phyloP scores from a whole-genome alignment of 2,113 vertebrate species.

The Lamprologus lemairii region DNA sequence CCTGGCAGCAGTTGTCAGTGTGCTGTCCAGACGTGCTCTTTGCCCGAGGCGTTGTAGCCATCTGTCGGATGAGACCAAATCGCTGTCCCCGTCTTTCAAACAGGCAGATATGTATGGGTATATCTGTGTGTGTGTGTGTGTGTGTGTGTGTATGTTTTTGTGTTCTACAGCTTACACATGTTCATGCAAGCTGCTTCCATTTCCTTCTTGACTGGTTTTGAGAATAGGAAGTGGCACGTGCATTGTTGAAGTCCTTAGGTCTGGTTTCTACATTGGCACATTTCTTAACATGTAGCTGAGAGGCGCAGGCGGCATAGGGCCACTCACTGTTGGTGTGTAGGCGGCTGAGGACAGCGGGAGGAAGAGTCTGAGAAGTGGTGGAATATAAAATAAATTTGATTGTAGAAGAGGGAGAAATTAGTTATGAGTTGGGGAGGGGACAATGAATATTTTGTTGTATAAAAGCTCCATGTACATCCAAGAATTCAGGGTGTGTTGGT shows the following conservation, averaged over 20 bases:
- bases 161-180: not conserved
- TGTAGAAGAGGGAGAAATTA: not conserved
- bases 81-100: slow-evolving; percentile 7
- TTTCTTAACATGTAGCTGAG: slow-evolving; percentile 10
- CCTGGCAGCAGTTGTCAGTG: slow-evolving; percentile 46
- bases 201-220: slow-evolving; percentile 12
- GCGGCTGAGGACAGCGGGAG: not conserved
- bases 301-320: not conserved
- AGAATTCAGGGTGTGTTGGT: not conserved
- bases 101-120: not conserved
- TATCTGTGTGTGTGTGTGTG: not conserved
- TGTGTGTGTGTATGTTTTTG: not conserved
- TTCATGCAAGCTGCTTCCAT: slow-evolving; percentile 26
- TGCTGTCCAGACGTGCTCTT: slow-evolving; percentile 49
- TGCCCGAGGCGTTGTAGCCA: slow-evolving; percentile 51
- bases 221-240: slow-evolving; percentile 47
- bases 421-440: not conserved
- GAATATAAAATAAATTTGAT: slow-evolving; percentile 1
- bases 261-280: slow-evolving; percentile 21
- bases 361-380: not conserved
- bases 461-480: not conserved
- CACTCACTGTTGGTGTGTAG: slow-evolving; percentile 17
- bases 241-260: slow-evolving; percentile 19
- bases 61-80: slow-evolving; percentile 44
- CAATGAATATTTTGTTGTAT: not conserved